phyloP scores from a whole-genome alignment of 2,797 vertebrate genomes.

The Poeciliopsis infans region DNA sequence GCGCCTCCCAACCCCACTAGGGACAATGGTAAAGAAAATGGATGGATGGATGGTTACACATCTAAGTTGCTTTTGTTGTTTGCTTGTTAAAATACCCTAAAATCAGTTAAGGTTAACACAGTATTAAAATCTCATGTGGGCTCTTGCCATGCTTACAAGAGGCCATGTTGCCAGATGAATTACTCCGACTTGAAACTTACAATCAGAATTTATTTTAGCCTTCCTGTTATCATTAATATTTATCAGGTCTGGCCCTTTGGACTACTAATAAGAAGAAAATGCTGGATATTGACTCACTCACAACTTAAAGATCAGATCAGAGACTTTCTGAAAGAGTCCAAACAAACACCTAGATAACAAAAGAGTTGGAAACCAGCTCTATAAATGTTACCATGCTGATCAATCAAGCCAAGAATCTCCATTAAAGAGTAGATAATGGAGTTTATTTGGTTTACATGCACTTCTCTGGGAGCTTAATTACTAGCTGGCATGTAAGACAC shows the following conservation, averaged over 20 bases:
- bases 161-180: not conserved
- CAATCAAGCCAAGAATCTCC: not conserved
- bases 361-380: not conserved
- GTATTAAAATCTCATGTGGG: not conserved
- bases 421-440: slow-evolving; percentile 8
- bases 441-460: not conserved
- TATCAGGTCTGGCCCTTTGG: slow-evolving; percentile 10
- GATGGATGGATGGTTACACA: not conserved
- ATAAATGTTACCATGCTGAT: not conserved
- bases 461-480: slow-evolving; percentile 23
- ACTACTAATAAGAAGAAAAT: slow-evolving; percentile 12
- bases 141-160: not conserved
- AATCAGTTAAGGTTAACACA: not conserved
- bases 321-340: slow-evolving; percentile 4
- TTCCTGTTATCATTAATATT: slow-evolving; percentile 9
- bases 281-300: slow-evolving; percentile 14
- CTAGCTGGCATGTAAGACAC: slow-evolving; percentile 42
- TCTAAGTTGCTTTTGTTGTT: not conserved
- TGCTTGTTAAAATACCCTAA: not conserved
- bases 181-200: not conserved
- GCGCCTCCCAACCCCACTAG: too few relatives aligned
- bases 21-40: too few relatives aligned
- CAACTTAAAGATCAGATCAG: not conserved
- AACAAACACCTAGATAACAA: not conserved
- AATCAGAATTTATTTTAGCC: not conserved